Conservation (phyloP, 1,140 invertebrate species). For the Palaemon carinicauda region DNA sequence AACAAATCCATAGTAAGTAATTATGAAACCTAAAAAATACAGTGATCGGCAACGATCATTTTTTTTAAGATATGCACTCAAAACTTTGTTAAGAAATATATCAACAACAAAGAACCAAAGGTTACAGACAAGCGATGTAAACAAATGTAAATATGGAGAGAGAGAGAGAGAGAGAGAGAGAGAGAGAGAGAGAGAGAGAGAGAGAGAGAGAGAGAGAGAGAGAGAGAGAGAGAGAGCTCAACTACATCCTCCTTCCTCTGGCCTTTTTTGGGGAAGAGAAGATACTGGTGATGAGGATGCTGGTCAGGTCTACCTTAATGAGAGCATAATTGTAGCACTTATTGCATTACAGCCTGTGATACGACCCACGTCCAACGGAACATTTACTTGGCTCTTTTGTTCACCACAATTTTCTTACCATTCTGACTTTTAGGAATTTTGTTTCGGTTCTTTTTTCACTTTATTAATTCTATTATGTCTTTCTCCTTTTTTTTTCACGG, state of each 20-base stretch:
- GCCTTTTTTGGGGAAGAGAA: background rate
- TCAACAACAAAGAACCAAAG: background rate
- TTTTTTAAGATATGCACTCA: too few species aligned
- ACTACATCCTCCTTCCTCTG: background rate
- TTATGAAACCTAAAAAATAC: too few species aligned
- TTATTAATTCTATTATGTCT: background rate
- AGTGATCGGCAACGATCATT: too few species aligned
- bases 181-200: constrained; percentile 22
- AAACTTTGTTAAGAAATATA: background rate
- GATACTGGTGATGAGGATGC: background rate
- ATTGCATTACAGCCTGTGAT: constrained; percentile 44
- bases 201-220: constrained; percentile 7
- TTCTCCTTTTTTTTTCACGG: background rate
- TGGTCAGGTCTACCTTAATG: constrained; percentile 35
- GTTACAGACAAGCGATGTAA: too few species aligned
- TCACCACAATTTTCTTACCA: background rate
- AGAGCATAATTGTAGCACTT: constrained; percentile 42
- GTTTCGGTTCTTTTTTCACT: background rate
- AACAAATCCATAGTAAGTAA: too few species aligned
- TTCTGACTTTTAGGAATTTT: background rate
- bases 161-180: background rate
- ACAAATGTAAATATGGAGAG: too few species aligned
- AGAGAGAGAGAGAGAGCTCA: constrained; percentile 1
- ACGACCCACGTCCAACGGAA: background rate
- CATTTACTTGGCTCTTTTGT: background rate